Evolutionary conservation across 2,113 vertebrate species (phyloP).

Genomic region (Dascyllus trimaculatus): DNA sequence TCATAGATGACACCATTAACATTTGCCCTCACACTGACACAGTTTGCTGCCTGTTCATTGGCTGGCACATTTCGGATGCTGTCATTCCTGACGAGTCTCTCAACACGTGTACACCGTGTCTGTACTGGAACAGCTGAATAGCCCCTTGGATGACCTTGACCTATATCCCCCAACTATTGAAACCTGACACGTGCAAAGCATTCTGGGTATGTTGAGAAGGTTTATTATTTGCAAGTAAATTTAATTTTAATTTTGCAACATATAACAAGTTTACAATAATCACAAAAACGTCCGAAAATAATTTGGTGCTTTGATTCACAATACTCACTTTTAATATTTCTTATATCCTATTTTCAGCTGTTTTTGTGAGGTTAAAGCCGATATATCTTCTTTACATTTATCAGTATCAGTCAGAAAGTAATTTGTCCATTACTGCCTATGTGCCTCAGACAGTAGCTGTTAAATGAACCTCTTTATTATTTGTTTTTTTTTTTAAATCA

Average conservation of each 20-base stretch:
- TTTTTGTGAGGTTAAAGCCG: background rate
- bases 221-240: background rate
- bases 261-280: too few species aligned
- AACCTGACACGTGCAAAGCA: conserved; percentile 19
- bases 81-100: conserved; percentile 22
- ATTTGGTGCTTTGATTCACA: background rate
- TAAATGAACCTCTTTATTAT: background rate
- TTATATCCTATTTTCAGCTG: background rate
- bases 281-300: too few species aligned
- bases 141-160: conserved; percentile 37
- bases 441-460: background rate
- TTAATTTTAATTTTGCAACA: background rate
- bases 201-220: background rate
- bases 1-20: conserved; percentile 7
- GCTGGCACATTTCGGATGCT: conserved; percentile 39
- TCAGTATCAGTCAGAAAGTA: background rate
- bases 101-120: conserved; percentile 3
- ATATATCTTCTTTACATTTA: background rate
- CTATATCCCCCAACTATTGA: conserved; percentile 9
- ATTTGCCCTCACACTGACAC: conserved; percentile 22
- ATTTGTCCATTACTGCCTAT: background rate
- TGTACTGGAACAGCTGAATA: conserved; percentile 57
- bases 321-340: background rate
- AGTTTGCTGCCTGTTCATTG: background rate
- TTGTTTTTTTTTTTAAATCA: background rate